Base-by-base conservation (phyloP, 2,888 invertebrate genomes). In the Entomobrya proxima region DNA sequence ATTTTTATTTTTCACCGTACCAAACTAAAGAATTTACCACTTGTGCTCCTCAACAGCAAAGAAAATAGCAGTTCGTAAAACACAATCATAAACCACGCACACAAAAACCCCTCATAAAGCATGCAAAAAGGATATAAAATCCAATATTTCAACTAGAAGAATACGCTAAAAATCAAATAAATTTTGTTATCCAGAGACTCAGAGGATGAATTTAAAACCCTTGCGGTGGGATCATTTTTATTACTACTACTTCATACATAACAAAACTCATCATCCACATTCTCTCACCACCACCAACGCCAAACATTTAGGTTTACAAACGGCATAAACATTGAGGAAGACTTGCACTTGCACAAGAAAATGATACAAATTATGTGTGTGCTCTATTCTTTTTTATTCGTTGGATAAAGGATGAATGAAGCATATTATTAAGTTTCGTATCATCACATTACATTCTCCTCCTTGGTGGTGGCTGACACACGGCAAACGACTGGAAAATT, bases 71-170 rank as follows among this genome's bases (percentile, higher is more conserved):
- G n/a, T n/a, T n/a, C n/a, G n/a, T n/a, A n/a, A n/a, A n/a, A n/a
- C n/a, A n/a, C n/a, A n/a, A n/a, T n/a, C n/a, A n/a, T n/a, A n/a
- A n/a, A n/a, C n/a, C n/a, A n/a, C n/a, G n/a, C n/a, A n/a, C n/a
- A n/a, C n/a, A n/a, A n/a, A n/a, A n/a, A n/a, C n/a, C n/a, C n/a
- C n/a, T n/a, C n/a, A 50, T 61, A 7, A 87, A 77, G 78, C 52
- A 88, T 85, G 83, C 2, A 88, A 87, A 83, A 85, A 87, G 87
- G 88, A 85, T 67, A 82, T 52, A 87, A 83, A 80, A 87, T 55
- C 81, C 78, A 86, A 87, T 87, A 86, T 88, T 88, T 85, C 86
- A 88, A 81, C 24, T n/a, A 44, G 24, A 32, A 58, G 55, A 55
- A 24, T 27, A 47, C 40, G 40, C 47, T 44, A 32, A 78, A n/a